Evolutionary conservation across 2,797 vertebrate species (phyloP), one percentile per base, ranked within the genome.

Genomic region (Hemibagrus guttatus): DNA sequence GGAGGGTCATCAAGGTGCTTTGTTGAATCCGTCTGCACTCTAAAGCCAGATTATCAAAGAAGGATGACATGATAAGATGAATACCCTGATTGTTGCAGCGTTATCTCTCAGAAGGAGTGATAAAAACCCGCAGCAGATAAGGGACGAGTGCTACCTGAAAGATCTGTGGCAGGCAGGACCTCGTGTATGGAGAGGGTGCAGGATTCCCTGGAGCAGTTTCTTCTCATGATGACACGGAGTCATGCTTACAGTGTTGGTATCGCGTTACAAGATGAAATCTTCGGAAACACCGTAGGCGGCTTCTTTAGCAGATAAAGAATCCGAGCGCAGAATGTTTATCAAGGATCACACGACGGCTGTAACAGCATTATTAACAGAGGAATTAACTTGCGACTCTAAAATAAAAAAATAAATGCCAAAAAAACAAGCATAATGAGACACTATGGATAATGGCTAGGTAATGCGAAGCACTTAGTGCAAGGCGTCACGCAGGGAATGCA

Each of bases 71-170:
- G 81, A 83, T 58, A 71, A 58, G 46, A 49, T 49, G 46, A 49
- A 49, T 49, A 49, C 46, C 46, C 46, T 49, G 46, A 49, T 49
- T 49, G 46, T 49, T 9, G 46, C 5, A 7, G 9, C 9, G 46
- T 49, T 49, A 83, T 83, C 81, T 69, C 19, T 26, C 19, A 35
- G 28, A 54, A 69, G 11, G 21, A 54, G 46, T 83, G 61, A 83
- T 68, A 82, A 82, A 82, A 82, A 31, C 42, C 35, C 21, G 64
- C 4, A 69, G 49, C n/a, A 69, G 49, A 83, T 83, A 83, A 83
- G 49, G 0, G 35, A 71, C 6, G 17, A 26, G 28, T 39, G 66
- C 52, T 26, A 58, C 82, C 66, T 83, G 31, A 58, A 58, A n/a
- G 13, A 35, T 69, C 63, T 2, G 19, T 69, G 28, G 64, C 19